A percentile compares a stretch with the other conserved stretches of the same genome.
Evolutionary conservation across 2,113 vertebrate species (phyloP).

Genomic region (Malaclemys terrapin): DNA sequence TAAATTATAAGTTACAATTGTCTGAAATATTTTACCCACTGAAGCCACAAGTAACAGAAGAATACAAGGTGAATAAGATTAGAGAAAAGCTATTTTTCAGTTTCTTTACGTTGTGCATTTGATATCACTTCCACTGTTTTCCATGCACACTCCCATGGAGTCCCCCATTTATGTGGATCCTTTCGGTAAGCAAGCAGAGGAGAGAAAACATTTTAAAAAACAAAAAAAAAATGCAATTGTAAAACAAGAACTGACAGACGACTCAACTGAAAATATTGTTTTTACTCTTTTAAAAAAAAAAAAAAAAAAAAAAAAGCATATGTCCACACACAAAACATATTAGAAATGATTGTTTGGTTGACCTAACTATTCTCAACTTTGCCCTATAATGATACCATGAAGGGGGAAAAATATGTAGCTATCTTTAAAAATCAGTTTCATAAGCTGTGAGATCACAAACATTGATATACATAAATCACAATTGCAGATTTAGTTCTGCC

Average conservation of each 20-base stretch:
- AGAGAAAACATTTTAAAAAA: background rate
- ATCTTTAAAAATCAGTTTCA: background rate
- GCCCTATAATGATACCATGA: background rate
- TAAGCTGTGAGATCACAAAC: background rate
- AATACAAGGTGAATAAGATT: background rate
- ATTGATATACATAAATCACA: background rate
- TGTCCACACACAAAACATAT: background rate
- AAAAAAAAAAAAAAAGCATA: background rate
- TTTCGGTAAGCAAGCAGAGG: background rate
- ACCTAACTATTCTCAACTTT: background rate
- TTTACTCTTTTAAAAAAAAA: accelerated
- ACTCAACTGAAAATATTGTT: background rate
- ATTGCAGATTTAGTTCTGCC: background rate
- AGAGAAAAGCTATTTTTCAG: background rate
- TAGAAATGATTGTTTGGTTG: background rate
- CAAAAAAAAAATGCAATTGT: background rate
- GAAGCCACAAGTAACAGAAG: background rate
- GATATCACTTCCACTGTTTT: background rate
- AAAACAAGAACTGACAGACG: background rate
- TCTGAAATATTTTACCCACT: background rate
- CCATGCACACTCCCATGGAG: background rate
- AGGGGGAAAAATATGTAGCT: background rate
- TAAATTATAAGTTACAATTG: background rate
- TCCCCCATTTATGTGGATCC: background rate
- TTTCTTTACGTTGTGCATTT: background rate